These are phyloP conservation scores for Aselliscus stoliczkanus DNA, from an alignment of 2,797 vertebrate genomes.

Conservation along the genomic window DNA sequence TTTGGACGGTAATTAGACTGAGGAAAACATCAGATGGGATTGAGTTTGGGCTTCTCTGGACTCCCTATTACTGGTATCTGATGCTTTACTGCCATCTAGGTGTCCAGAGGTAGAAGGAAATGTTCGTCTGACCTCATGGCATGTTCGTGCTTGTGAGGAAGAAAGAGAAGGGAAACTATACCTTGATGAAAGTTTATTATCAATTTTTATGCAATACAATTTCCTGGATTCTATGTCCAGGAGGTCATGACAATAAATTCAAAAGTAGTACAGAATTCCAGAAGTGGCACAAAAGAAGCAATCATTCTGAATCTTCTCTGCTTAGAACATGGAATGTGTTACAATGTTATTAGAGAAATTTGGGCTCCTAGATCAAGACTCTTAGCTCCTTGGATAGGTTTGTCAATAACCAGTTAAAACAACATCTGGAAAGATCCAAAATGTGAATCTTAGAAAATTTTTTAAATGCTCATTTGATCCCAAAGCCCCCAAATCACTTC, in stretches of 20 bases:
- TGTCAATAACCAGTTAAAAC: background rate
- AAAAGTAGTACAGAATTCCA: background rate
- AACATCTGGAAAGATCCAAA: background rate
- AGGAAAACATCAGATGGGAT: background rate
- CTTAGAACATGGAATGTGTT: background rate
- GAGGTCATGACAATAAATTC: background rate
- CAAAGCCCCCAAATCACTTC: background rate
- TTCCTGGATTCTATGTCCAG: background rate
- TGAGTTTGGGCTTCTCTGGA: background rate
- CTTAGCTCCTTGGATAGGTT: background rate
- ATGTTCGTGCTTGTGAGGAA: background rate
- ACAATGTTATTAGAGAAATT: slow-evolving; percentile 14
- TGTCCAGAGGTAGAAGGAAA: background rate
- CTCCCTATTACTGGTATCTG: background rate
- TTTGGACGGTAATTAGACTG: background rate
- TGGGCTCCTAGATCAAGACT: background rate
- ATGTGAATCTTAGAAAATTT: background rate
- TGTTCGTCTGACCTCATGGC: background rate
- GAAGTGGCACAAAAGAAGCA: background rate
- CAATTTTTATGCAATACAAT: slow-evolving; percentile 19
- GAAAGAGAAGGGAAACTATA: background rate
- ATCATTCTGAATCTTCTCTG: slow-evolving; percentile 28
- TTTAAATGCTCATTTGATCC: background rate
- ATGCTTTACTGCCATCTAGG: background rate
- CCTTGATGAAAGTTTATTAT: slow-evolving; percentile 47